Evolutionary conservation across 2,797 vertebrate species (phyloP).

Genomic region (Enteromius viviparus): DNA sequence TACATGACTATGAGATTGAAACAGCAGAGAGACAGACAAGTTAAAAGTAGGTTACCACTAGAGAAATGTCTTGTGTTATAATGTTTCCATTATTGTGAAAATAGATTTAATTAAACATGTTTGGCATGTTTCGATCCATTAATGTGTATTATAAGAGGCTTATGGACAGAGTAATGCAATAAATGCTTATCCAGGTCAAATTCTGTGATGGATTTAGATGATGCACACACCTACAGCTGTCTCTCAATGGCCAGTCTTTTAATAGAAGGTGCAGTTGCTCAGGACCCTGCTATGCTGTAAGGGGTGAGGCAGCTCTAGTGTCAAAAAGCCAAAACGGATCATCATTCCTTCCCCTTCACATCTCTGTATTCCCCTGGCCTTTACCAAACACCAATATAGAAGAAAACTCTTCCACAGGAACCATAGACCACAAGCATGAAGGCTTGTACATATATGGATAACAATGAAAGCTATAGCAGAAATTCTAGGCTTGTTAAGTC

Average conservation of each 20-base stretch:
- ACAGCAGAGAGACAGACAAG: background rate
- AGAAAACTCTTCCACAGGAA: slow-evolving; percentile 1
- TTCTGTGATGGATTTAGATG: slow-evolving; percentile 33
- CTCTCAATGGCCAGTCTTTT: slow-evolving; percentile 56
- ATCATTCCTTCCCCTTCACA: slow-evolving; percentile 36
- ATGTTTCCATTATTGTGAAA: background rate
- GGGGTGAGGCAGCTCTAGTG: slow-evolving; percentile 40
- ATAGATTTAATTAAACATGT: slow-evolving; percentile 19
- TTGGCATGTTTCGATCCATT: background rate
- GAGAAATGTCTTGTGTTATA: background rate
- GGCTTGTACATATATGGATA: background rate
- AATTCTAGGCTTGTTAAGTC: slow-evolving; percentile 16
- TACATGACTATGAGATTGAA: background rate
- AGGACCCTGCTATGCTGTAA: slow-evolving; percentile 39
- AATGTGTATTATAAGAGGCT: slow-evolving; percentile 6
- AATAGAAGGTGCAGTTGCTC: slow-evolving; percentile 62
- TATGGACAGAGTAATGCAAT: slow-evolving; percentile 32
- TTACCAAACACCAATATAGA: slow-evolving; percentile 21
- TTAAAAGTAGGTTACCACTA: slow-evolving; percentile 21
- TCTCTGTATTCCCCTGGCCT: slow-evolving; percentile 22
- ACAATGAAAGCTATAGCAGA: slow-evolving; percentile 2
- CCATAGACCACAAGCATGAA: slow-evolving; percentile 6
- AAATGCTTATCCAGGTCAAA: slow-evolving; percentile 46
- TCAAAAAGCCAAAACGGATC: slow-evolving; percentile 38
- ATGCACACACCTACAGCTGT: slow-evolving; percentile 57